Base-by-base conservation (phyloP, 1,140 invertebrate genomes). In the Diorhabda elongata region DNA sequence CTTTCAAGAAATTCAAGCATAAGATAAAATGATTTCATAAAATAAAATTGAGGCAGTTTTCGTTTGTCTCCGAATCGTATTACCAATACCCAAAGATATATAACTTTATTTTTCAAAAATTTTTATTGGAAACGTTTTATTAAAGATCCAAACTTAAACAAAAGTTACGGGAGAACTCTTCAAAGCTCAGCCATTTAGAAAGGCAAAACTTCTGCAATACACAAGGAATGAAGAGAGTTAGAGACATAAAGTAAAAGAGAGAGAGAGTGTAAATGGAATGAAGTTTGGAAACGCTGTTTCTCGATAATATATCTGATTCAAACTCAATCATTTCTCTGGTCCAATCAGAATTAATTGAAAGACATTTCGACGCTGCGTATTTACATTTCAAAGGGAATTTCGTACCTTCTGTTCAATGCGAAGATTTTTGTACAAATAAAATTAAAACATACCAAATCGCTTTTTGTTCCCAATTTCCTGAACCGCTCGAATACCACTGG, bases 321-420 rank as follows among this genome's bases (percentile, higher is more conserved):
- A 52, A 64, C 63, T 64, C 63, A 56, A 64, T 64, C 63, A 56
- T 64, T 52, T 8, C 63, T 64, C 42, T 8, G 63, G 52, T 42
- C 52, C 63, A 64, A 64, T 63, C 44, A 44, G 61, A 63, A 63
- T 64, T 64, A 64, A 64, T 64, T 64, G 63, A 64, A 64, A 64
- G 63, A 64, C 63, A 45, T 64, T 56, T 41, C 63, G 47, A 41
- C 52, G 63, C 6, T 64, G 44, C 26, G 63, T 64, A 64, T 64
- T 64, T 64, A 57, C 63, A 64, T 64, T 64, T 64, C 63, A 64
- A 64, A 64, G 63, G 42, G 63, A 64, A 64, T 64, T 64, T 64
- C 47, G 44, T n/a, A 7, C 8, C 9, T 11, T 64, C 11, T 42
- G 44, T 47, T 42, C 42, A 9, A 11, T 64, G 45, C 52, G 42